These are phyloP conservation scores for Gobionotothen gibberifrons DNA, from an alignment of 2,797 vertebrate species.

Conservation along the genomic window DNA sequence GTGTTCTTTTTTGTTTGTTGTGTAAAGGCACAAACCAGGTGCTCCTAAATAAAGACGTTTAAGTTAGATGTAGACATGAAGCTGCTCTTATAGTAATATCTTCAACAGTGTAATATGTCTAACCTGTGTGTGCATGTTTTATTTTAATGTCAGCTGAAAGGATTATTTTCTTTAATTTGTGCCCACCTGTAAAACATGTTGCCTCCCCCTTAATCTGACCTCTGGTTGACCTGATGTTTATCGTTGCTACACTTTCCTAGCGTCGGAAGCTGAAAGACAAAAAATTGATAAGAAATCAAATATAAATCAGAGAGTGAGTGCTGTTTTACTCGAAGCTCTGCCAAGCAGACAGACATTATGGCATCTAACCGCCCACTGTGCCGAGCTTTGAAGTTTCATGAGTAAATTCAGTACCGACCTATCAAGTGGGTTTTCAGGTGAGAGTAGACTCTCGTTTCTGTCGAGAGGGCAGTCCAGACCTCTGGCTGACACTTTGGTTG, in stretches of 20 bases:
- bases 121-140: neutral
- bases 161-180: neutral
- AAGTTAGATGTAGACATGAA: neutral
- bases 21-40: neutral
- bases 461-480: slow-evolving; percentile 70
- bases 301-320: slow-evolving; percentile 51
- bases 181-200: neutral
- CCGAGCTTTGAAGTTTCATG: slow-evolving; percentile 69
- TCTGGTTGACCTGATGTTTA: slow-evolving; percentile 36
- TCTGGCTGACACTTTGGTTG: slow-evolving; percentile 44
- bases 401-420: slow-evolving; percentile 70
- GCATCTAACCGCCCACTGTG: slow-evolving; percentile 51
- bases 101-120: neutral
- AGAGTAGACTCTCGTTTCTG: slow-evolving; percentile 68
- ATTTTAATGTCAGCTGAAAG: too few species aligned
- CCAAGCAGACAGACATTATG: slow-evolving; percentile 57
- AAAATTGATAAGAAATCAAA: slow-evolving; percentile 30
- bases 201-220: slow-evolving; percentile 31
- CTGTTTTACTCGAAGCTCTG: slow-evolving; percentile 58
- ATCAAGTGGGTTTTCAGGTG: slow-evolving; percentile 70
- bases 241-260: slow-evolving; percentile 8
- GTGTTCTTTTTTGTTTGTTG: neutral
- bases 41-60: neutral
- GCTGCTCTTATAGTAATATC: neutral
- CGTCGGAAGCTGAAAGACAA: slow-evolving; percentile 24